Conservation (phyloP, 2,888 invertebrate genomes). For the Chrysolina oricalcia region DNA sequence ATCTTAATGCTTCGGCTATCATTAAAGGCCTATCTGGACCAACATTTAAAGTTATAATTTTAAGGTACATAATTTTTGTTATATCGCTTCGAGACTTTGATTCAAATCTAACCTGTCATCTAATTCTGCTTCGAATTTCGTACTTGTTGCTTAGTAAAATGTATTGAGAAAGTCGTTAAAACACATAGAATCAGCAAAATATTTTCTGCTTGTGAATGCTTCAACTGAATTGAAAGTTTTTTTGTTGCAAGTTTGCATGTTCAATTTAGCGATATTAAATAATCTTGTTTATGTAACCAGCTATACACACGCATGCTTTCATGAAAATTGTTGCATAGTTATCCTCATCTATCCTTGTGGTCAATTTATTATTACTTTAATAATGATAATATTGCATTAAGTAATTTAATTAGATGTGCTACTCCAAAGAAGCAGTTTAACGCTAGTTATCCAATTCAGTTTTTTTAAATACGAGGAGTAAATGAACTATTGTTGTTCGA, state of each 20-base stretch:
- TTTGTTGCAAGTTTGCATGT: constrained; percentile 20
- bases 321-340: constrained; percentile 35
- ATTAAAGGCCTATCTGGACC: constrained; percentile 92
- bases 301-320: constrained; percentile 39
- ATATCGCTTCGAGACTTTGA: neutral
- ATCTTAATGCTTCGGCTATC: constrained; percentile 95
- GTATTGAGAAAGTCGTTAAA: neutral
- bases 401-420: constrained; percentile 38
- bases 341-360: neutral
- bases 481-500: neutral
- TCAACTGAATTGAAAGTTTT: neutral
- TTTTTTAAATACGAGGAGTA: neutral
- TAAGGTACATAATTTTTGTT: constrained; percentile 80
- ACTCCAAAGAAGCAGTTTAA: constrained; percentile 33
- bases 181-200: neutral
- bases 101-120: neutral
- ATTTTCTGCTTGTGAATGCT: neutral
- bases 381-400: constrained; percentile 16
- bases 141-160: neutral
- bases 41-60: constrained; percentile 87
- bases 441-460: neutral
- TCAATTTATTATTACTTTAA: neutral
- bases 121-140: neutral
- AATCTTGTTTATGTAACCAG: constrained; percentile 44
- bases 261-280: constrained; percentile 23